Evolutionary conservation across 1,140 invertebrate species (phyloP), one percentile per base, ranked within the genome.

Genomic region (Nixonia krombeini): DNA sequence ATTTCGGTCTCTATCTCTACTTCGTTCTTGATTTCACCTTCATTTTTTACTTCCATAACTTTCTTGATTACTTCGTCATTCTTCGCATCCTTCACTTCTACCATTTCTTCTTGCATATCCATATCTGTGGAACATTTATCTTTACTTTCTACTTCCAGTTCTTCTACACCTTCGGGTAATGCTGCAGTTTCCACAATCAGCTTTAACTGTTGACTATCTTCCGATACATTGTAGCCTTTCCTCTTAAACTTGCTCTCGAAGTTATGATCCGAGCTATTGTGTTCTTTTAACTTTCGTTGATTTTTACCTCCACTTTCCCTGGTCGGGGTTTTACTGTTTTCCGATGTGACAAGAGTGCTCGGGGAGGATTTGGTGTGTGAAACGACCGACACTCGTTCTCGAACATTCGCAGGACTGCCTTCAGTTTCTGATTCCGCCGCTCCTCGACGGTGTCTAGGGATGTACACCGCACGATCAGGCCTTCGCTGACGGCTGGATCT

Each of bases 401-500:
- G 51, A 2, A n/a, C n/a, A n/a, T n/a, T n/a, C n/a, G n/a, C n/a
- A n/a, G 59, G 10, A 37, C 45, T 72, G 10, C 33, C 71, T 47
- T 83, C 79, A 25, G 78, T n/a, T n/a, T n/a, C n/a, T n/a, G n/a
- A 82, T 58, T 87, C 87, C 12, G 83, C 72, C 28, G 84, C 75
- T 63, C 86, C 85, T 44, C 92, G 86, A 52, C 90, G 83, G 56
- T 90, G 90, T 71, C 90, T 86, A 55, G 92, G 93, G 13, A 94
- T 90, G 83, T 94, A 94, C 25, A 93, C 88, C 4, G 91, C 91
- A 3, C 90, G 87, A 80, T 94, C 92, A 46, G 92, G 92, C 70
- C 92, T 87, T 49, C 88, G 87, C 55, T 89, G 85, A 35, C 86
- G 82, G 29, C 56, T 75, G 2, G 70, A 63, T 49, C 81, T 83